phyloP scores from a whole-genome alignment of 2,888 invertebrate species.

The Drosophila suboccidentalis region DNA sequence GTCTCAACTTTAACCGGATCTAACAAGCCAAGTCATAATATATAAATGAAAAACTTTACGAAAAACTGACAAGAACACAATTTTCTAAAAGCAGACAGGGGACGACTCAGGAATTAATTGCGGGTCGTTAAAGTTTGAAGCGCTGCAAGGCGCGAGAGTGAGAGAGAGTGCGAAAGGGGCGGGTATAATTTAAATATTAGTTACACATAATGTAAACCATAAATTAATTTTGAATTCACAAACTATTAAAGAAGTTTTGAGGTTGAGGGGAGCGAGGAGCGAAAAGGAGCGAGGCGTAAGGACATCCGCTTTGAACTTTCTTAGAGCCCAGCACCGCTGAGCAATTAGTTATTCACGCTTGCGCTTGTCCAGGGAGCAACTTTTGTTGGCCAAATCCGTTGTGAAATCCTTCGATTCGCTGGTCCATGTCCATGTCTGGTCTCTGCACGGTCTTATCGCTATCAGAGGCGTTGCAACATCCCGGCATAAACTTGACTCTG shows the following conservation, averaged over 20 bases:
- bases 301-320: conserved; percentile 66
- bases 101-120: conserved; percentile 68
- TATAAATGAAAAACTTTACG: conserved; percentile 63
- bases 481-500: conserved; percentile 81
- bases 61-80: conserved; percentile 61
- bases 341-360: conserved; percentile 84
- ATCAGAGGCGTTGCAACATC: conserved; percentile 82
- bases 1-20: conserved; percentile 18
- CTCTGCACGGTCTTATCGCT: conserved; percentile 26
- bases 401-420: conserved; percentile 23
- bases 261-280: conserved; percentile 1
- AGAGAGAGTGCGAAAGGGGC: not conserved
- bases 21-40: conserved; percentile 51
- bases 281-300: conserved; percentile 7
- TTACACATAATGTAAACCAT: conserved; percentile 81
- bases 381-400: conserved; percentile 37
- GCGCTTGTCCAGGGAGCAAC: conserved; percentile 59
- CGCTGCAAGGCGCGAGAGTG: conserved; percentile 1
- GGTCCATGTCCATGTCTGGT: not conserved
- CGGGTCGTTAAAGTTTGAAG: conserved; percentile 65
- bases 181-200: conserved; percentile 77
- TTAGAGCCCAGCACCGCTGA: conserved; percentile 36
- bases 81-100: conserved; percentile 34
- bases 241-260: conserved; percentile 77
- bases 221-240: conserved; percentile 82